Evolutionary conservation across 2,888 invertebrate species (phyloP).

Genomic region (Drosophila fungiperda): DNA sequence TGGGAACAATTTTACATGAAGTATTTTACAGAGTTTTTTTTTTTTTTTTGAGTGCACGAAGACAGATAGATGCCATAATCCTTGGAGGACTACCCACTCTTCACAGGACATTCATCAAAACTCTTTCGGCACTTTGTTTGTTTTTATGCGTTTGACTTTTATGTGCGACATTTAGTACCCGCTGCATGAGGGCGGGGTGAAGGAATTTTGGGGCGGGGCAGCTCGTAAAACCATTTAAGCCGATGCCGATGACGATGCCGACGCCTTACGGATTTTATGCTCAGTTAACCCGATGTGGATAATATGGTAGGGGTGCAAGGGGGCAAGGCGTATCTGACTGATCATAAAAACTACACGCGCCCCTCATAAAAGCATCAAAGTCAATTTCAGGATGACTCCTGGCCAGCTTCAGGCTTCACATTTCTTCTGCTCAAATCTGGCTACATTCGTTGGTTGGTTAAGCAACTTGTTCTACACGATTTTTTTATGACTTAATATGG

Average conservation of each 20-base stretch:
- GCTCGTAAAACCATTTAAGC: constrained; percentile 75
- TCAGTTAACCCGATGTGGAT: constrained; percentile 66
- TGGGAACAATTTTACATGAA: neutral
- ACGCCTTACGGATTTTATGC: constrained; percentile 76
- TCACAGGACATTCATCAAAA: constrained; percentile 71
- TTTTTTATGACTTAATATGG: constrained; percentile 62
- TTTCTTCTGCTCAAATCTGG: neutral
- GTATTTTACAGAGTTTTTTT: too few species aligned
- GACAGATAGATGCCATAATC: constrained; percentile 52
- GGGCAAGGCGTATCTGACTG: constrained; percentile 17
- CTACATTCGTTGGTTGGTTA: neutral
- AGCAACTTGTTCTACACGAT: constrained; percentile 20
- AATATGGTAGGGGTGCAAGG: constrained; percentile 4
- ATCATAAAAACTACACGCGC: constrained; percentile 79
- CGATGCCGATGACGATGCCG: constrained; percentile 47
- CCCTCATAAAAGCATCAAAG: constrained; percentile 69
- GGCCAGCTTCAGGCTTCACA: neutral
- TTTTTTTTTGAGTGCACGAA: neutral
- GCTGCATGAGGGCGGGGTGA: constrained; percentile 5
- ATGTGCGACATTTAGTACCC: constrained; percentile 68
- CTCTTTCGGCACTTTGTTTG: constrained; percentile 67
- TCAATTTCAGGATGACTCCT: constrained; percentile 59
- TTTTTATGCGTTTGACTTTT: constrained; percentile 68
- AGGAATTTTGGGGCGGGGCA: neutral
- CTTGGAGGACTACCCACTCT: constrained; percentile 18